Evolutionary conservation across 2,888 invertebrate species (phyloP).

Genomic region (Hypselothyrea guttata): DNA sequence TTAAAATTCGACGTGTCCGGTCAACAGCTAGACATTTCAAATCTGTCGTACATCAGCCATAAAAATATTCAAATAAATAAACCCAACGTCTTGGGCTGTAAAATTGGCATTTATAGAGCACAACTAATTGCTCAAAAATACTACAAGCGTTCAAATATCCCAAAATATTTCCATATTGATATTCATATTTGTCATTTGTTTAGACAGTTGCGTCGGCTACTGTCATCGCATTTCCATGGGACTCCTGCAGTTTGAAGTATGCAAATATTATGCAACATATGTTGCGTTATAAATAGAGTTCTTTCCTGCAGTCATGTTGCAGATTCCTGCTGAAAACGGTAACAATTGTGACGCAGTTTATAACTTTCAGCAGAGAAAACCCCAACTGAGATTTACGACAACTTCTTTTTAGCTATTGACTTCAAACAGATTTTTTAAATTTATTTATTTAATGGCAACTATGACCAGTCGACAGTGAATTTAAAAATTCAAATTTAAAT

Average conservation of each 20-base stretch:
- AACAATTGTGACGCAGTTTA: conserved; percentile 33
- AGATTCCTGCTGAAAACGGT: conserved; percentile 40
- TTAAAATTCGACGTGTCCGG: no score
- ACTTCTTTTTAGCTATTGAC: conserved; percentile 79
- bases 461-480: no score
- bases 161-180: conserved; percentile 53
- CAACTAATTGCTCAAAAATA: conserved; percentile 48
- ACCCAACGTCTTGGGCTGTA: conserved; percentile 9
- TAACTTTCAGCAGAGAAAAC: conserved; percentile 3
- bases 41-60: no score
- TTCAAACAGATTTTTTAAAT: conserved; percentile 74
- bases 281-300: conserved; percentile 25
- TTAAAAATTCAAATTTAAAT: no score
- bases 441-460: no score
- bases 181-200: conserved; percentile 65
- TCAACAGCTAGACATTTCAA: no score
- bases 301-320: conserved; percentile 23
- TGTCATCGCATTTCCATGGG: conserved; percentile 27
- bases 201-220: conserved; percentile 47
- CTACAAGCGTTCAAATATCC: conserved; percentile 20
- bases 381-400: conserved; percentile 72
- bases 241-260: conserved; percentile 47
- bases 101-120: conserved; percentile 48
- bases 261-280: conserved; percentile 72
- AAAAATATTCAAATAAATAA: no score